These are phyloP conservation scores for Amiota communis DNA, from an alignment of 2,888 invertebrate genomes.

Conservation along the genomic window DNA sequence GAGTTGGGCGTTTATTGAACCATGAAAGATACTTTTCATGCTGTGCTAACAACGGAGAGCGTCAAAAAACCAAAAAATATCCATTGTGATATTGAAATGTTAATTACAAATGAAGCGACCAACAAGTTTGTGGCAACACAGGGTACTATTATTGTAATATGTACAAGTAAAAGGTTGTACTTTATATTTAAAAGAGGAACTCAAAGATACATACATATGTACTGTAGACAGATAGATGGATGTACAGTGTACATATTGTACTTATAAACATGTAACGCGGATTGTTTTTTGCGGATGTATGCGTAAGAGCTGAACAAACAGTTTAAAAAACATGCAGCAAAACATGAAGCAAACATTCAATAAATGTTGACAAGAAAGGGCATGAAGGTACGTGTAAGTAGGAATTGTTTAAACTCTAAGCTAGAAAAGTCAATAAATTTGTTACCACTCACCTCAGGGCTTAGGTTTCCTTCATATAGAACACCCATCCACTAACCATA, in stretches of 20 bases:
- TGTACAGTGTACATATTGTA: too few relatives aligned
- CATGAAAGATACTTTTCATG: slow-evolving; percentile 58
- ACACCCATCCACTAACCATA: not conserved
- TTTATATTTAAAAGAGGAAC: too few relatives aligned
- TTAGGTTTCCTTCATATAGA: not conserved
- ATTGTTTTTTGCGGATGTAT: slow-evolving; percentile 7
- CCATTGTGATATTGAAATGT: slow-evolving; percentile 58
- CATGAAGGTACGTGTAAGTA: slow-evolving; percentile 30
- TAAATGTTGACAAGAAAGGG: not conserved
- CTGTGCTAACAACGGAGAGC: slow-evolving; percentile 35
- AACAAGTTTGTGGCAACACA: not conserved
- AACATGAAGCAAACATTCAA: too few relatives aligned
- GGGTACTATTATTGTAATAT: not conserved
- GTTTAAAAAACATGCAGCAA: slow-evolving; percentile 60
- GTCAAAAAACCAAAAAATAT: slow-evolving; percentile 11
- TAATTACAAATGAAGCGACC: slow-evolving; percentile 53
- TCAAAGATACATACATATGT: not conserved
- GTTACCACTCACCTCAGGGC: slow-evolving; percentile 33
- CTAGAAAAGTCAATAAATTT: slow-evolving; percentile 49
- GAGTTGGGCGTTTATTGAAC: slow-evolving; percentile 39
- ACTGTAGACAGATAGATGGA: not conserved
- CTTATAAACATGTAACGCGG: slow-evolving; percentile 7
- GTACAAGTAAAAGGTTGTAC: not conserved
- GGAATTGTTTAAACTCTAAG: slow-evolving; percentile 55
- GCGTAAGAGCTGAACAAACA: slow-evolving; percentile 47